Conservation (phyloP, 1,140 invertebrate species). For the Archegozetes longisetosus region DNA sequence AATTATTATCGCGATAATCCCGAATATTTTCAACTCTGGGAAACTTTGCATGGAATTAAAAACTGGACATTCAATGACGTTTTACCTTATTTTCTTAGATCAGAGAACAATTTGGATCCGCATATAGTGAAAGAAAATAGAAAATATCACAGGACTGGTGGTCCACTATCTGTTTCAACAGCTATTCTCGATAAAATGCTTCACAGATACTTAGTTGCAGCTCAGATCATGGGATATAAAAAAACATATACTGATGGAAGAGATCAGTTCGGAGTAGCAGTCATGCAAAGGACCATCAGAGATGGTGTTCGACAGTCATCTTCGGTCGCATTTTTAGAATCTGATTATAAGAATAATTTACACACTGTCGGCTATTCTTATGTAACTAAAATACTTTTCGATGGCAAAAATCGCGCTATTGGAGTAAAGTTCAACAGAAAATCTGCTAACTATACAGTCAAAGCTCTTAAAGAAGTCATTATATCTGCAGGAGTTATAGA, state of each 20-base stretch:
- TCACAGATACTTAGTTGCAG: not conserved
- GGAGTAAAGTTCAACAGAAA: constrained; percentile 52
- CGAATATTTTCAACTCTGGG: constrained; percentile 77
- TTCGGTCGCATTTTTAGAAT: constrained; percentile 72
- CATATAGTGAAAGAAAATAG: constrained; percentile 52
- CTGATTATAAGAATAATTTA: constrained; percentile 57
- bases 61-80: constrained; percentile 58
- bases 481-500: constrained; percentile 58
- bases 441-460: constrained; percentile 36
- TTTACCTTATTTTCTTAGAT: constrained; percentile 43
- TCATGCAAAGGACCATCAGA: constrained; percentile 59
- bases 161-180: not conserved
- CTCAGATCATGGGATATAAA: not conserved
- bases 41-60: constrained; percentile 34
- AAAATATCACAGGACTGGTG: not conserved
- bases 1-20: constrained; percentile 64
- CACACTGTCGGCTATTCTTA: constrained; percentile 67
- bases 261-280: constrained; percentile 35
- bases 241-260: constrained; percentile 46
- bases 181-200: constrained; percentile 28
- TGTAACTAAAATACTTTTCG: constrained; percentile 45
- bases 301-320: constrained; percentile 69
- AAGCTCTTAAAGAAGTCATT: constrained; percentile 50
- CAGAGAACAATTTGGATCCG: constrained; percentile 31
- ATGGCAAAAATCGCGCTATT: constrained; percentile 49